Base-by-base conservation (phyloP, 2,797 vertebrate genomes). In the Phrynocephalus forsythii region DNA sequence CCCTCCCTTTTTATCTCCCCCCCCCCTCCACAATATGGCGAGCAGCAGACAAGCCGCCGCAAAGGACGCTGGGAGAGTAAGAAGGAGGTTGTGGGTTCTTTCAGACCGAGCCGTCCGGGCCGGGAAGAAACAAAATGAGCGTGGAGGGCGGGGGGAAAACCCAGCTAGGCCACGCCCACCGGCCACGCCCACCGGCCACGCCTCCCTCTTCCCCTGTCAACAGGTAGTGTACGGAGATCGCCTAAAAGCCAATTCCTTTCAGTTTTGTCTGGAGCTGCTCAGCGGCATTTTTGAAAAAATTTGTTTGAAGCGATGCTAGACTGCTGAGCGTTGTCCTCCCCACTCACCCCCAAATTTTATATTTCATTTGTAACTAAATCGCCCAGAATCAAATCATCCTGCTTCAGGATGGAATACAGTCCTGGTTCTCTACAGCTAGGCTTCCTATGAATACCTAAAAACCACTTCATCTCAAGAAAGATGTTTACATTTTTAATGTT, bases 1-100 rank as follows among this genome's bases (percentile, higher is more conserved):
- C 83, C 38, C 52, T 24, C 11, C 69, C 5, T 9, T 6, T 30
- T 13, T 90, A 88, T 8, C 11, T 20, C 16, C 33, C 66, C 44
- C n/a, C 52, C 22, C 73, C 90, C 93, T 85, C 87, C 96, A 95
- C 97, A 98, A 99, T 98, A 99, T 99, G 98, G 98, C 98, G 97
- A 85, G 56, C 76, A 38, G 52, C 77, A 20, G 66, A 30, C 82
- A 77, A 83, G 63, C 72, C 92, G 93, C 93, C 95, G 96, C 96
- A 95, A 92, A 96, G 98, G 80, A 96, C 79, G 93, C 95, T 97
- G 98, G 98, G 98, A 98, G 98, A 96, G 94, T 0, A 11, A 95
- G 95, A 97, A 96, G 96, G 94, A 94, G 95, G 92, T 94, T 94
- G 94, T 93, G 94, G 93, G 95, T 95, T 13, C 96, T 96, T 95